Conservation (phyloP, 2,888 invertebrate species). For the Gryllus longicercus region DNA sequence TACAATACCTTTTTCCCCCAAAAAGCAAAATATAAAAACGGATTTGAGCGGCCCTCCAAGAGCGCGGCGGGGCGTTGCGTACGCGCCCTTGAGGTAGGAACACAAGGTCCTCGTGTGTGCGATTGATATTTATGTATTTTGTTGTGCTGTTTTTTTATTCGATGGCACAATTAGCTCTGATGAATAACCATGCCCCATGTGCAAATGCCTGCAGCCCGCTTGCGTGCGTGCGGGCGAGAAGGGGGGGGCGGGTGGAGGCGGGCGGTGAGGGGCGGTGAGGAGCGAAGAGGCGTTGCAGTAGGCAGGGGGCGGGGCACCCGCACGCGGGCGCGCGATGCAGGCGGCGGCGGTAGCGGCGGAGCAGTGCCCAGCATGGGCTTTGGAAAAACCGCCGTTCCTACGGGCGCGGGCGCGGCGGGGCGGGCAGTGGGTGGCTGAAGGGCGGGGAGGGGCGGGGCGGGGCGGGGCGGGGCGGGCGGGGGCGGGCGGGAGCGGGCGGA, state of each 20-base stretch:
- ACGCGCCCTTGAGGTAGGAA: conserved; percentile 5
- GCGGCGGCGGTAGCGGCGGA: not conserved
- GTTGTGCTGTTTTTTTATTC: conserved; percentile 1
- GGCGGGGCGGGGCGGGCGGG: not conserved
- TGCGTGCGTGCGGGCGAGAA: not conserved
- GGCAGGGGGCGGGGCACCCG: not conserved
- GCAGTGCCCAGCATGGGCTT: not conserved
- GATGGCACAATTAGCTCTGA: conserved; percentile 7
- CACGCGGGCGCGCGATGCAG: not conserved
- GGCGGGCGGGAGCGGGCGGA: too few relatives aligned
- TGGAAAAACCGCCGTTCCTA: conserved; percentile 5
- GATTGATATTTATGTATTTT: conserved; percentile 1
- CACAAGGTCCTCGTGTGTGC: conserved; percentile 17
- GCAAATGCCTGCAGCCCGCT: conserved; percentile 10
- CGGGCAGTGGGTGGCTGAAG: not conserved
- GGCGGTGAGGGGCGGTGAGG: not conserved
- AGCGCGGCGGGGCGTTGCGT: not conserved
- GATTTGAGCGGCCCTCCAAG: too few relatives aligned
- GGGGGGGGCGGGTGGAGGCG: not conserved
- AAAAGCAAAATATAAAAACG: too few relatives aligned
- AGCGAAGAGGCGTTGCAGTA: not conserved
- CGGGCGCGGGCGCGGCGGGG: not conserved
- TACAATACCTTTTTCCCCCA: too few relatives aligned
- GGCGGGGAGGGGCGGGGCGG: too few relatives aligned
- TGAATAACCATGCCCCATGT: conserved; percentile 4